phyloP scores from a whole-genome alignment of 2,888 invertebrate species.

The Calliopum simillimum region DNA sequence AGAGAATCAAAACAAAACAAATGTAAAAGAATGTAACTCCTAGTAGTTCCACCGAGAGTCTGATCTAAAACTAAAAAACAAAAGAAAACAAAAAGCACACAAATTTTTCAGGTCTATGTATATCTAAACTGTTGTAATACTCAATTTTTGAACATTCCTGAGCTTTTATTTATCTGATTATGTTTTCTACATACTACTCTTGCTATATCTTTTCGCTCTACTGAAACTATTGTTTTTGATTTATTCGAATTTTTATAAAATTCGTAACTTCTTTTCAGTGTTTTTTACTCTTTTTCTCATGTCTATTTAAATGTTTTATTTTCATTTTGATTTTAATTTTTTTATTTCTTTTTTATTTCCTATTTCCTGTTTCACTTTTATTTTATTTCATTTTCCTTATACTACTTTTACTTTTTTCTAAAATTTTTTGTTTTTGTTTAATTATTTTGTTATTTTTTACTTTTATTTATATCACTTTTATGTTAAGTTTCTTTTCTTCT shows the following conservation, averaged over 20 bases:
- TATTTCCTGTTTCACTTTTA: conserved; percentile 14
- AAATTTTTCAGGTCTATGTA: conserved; percentile 35
- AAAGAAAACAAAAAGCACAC: conserved; percentile 23
- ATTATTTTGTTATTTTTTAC: conserved; percentile 2
- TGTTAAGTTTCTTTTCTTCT: not conserved
- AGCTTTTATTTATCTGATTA: conserved; percentile 34
- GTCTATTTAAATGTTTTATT: conserved; percentile 33
- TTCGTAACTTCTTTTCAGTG: conserved; percentile 28
- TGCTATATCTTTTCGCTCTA: conserved; percentile 15
- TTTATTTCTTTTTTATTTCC: not conserved
- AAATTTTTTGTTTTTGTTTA: conserved; percentile 6
- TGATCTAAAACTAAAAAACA: conserved; percentile 57
- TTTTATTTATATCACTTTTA: conserved; percentile 22
- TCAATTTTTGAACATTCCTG: conserved; percentile 28
- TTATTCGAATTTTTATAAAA: conserved; percentile 25
- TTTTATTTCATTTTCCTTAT: conserved; percentile 17
- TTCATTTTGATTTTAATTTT: conserved; percentile 33
- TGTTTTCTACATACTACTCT: conserved; percentile 30
- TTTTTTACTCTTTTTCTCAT: conserved; percentile 24
- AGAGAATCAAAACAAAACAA: conserved; percentile 40
- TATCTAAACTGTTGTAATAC: conserved; percentile 29
- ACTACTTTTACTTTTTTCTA: conserved; percentile 4
- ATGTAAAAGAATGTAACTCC: conserved; percentile 52
- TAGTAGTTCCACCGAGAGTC: conserved; percentile 68
- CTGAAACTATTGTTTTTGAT: conserved; percentile 8